Conservation (phyloP, 2,113 vertebrate genomes). For the Ondatra zibethicus region DNA sequence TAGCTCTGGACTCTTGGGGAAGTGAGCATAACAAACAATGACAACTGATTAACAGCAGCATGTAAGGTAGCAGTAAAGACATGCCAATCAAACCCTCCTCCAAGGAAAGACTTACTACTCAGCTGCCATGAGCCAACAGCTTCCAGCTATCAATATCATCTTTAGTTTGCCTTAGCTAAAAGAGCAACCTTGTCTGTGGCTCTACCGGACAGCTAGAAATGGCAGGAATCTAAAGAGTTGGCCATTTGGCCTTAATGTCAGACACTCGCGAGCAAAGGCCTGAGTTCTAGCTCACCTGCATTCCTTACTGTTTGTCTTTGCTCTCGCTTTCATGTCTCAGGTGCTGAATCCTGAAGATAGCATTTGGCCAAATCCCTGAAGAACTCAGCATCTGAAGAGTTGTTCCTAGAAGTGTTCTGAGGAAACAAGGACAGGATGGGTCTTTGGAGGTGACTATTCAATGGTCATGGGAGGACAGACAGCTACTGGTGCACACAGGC, state of each 20-base stretch:
- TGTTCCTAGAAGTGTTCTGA: neutral
- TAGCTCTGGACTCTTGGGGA: neutral
- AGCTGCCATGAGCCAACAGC: neutral
- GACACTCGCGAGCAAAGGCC: neutral
- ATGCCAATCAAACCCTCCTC: neutral
- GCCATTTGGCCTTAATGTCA: neutral
- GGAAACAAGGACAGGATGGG: neutral
- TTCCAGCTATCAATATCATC: neutral
- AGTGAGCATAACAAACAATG: neutral
- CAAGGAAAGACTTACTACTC: neutral
- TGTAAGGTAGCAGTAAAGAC: neutral
- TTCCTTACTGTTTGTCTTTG: neutral
- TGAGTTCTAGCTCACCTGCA: rapidly evolving
- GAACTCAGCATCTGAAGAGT: neutral
- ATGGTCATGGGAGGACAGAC: neutral
- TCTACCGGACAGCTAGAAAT: neutral
- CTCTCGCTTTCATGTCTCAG: neutral
- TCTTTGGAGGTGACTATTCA: neutral
- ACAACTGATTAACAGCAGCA: neutral
- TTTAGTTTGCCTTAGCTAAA: neutral
- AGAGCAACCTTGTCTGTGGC: neutral
- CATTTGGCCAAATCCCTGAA: neutral
- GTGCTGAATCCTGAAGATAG: neutral
- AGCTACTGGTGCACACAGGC: neutral
- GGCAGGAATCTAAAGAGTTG: neutral